Base-by-base conservation (phyloP, 2,113 vertebrate species). In the Heliornis fulica region DNA sequence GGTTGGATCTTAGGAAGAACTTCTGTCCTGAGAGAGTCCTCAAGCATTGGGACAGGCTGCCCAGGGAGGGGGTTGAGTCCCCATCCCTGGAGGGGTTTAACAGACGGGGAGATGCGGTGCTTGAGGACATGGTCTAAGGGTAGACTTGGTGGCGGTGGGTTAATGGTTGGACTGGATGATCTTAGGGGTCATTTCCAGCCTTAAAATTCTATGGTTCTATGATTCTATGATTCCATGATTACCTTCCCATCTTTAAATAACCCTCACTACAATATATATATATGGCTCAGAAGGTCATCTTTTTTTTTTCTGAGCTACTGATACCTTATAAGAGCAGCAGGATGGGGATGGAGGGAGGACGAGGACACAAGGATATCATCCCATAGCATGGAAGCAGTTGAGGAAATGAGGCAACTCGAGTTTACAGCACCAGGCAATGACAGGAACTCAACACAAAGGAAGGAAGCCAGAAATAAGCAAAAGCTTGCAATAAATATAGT, bases 321-420 rank as follows among this genome's bases (percentile, higher is more conserved):
- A 89, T 70, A 53, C 34, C 69, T 71, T 53, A 14, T 29, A 76
- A 83, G 25, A 74, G 34, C 17, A 90, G 32, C 12, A 15, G 76
- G 28, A 65, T 6, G 2, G 29, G 32, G 72, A 32, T 29, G 43
- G 61, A 18, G 26, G 19, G 8, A 1, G 29, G 43, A 45, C 64
- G 74, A 81, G 77, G 79, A 90, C 3, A 0, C 32, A 68, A 66
- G 48, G 77, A 90, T n/a, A 15, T 45, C 48, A 66, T 10, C 65
- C 31, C 38, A 69, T 7, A 15, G 23, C 34, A 34, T 76, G 48
- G 88, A 64, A 76, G 68, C 68, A 91, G 50, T 50, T 15, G 14
- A 91, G 91, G 95, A 97, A 96, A 91, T 87, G 81, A 97, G 66
- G 71, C 70, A 96, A 86, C 75, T 50, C 29, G 66, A 72, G 72